A percentile compares a stretch with the other conserved stretches of the same genome.
Conservation (phyloP, 2,888 invertebrate species). For the Nemurella pictetii region DNA sequence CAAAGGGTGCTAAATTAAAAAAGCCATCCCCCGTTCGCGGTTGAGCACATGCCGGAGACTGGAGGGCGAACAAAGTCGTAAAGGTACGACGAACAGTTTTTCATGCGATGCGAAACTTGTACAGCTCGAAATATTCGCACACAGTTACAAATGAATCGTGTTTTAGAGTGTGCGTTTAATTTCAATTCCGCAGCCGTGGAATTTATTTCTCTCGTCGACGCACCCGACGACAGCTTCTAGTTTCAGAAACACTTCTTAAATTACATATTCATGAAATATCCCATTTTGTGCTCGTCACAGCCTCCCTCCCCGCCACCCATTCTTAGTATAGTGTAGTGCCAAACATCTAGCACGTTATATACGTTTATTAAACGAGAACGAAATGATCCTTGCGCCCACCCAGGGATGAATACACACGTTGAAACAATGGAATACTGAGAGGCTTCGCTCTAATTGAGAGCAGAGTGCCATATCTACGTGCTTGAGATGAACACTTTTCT, state of each 20-base stretch:
- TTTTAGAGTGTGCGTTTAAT: background rate
- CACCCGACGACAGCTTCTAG: background rate
- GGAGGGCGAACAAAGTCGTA: background rate
- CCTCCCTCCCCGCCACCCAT: background rate
- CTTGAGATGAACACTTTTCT: background rate
- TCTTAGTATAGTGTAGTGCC: background rate
- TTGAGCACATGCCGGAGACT: background rate
- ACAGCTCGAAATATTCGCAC: background rate
- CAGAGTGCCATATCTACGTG: background rate
- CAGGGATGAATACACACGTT: background rate
- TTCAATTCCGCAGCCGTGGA: background rate
- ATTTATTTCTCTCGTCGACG: background rate
- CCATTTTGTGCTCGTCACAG: background rate
- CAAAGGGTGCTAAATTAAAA: background rate
- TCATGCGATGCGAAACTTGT: background rate
- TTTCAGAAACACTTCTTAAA: constrained; percentile 24
- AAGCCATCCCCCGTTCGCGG: background rate
- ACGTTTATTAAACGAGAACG: constrained; percentile 1
- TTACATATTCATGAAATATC: constrained; percentile 30
- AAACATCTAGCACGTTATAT: background rate
- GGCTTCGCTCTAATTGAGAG: background rate
- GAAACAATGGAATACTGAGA: background rate
- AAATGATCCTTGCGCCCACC: background rate
- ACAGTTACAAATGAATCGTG: background rate
- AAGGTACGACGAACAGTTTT: background rate